Evolutionary conservation across 2,888 invertebrate species (phyloP), one percentile per base, ranked within the genome.

Genomic region (Heliconius cydno): DNA sequence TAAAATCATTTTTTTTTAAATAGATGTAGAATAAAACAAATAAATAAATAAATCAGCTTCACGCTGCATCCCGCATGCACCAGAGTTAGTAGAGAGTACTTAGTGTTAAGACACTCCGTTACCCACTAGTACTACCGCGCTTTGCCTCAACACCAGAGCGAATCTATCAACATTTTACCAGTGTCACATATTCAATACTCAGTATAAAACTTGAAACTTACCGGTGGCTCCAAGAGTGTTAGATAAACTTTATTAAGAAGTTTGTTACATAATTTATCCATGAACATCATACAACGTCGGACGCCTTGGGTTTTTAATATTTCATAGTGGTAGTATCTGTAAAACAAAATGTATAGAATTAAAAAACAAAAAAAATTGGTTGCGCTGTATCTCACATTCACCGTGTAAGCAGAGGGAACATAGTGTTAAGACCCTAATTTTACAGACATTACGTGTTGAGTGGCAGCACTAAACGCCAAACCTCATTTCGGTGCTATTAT

Each of bases 251-350:
- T 97, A 84, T 96, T 94, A 77, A 98, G 92, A 13, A 97, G 95
- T 81, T 96, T 95, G 79, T 95, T 95, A 82, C 98, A 96, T 84
- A 98, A 92, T 86, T 96, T 96, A 88, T 98, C 97, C 75, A 98
- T 95, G 90, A 98, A 97, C 84, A 96, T 96, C 89, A 98, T 93
- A 85, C 98, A 97, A 88, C 98, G 98, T 30, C 97, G 96, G 81
- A 99, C 95, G 22, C 98, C 98, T 84, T 97, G 97, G 12, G 98
- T 98, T 92, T 98, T 98, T 79, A 99, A 92, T 80, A 98, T 97
- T 88, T 98, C 97, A 89, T 98, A 97, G 84, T 98, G 98, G 88
- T 98, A 98, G 85, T 97, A 96, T 83, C 98, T 96, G 87, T n/a
- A 85, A 86, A 3, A 46, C 41, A 63, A 41, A 28, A 70, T 25